Conservation (phyloP, 2,888 invertebrate genomes). For the Ctena decussata region DNA sequence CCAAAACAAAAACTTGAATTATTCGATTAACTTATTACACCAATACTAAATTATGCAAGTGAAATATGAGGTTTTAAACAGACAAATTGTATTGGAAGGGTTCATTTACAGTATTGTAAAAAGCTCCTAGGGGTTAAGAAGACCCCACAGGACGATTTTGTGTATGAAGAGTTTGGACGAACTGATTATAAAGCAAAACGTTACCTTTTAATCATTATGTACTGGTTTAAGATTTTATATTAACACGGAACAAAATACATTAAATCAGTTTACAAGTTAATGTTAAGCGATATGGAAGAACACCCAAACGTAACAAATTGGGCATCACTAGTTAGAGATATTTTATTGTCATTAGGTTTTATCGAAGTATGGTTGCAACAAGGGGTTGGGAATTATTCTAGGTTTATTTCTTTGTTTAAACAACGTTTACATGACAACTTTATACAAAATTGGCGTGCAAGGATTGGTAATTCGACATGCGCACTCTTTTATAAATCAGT, state of each 20-base stretch:
- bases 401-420: neutral
- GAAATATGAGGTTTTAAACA: neutral
- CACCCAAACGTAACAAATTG: neutral
- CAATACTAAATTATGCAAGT: neutral
- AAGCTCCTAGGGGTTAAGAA: neutral
- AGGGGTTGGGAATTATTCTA: neutral
- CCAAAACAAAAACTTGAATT: neutral
- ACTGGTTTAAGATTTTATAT: neutral
- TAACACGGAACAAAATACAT: neutral
- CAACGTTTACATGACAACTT: neutral
- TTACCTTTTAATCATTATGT: neutral
- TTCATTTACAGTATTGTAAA: neutral
- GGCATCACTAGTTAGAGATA: neutral
- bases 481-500: neutral
- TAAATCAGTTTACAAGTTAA: neutral
- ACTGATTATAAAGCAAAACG: neutral
- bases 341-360: neutral
- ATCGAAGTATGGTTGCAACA: neutral
- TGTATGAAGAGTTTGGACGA: neutral
- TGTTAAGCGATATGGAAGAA: neutral
- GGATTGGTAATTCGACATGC: neutral
- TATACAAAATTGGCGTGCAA: neutral
- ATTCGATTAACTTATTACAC: neutral
- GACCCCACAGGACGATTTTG: neutral
- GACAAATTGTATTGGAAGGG: neutral